These are phyloP conservation scores for Acomys russatus DNA, from an alignment of 2,797 vertebrate genomes.

Conservation along the genomic window DNA sequence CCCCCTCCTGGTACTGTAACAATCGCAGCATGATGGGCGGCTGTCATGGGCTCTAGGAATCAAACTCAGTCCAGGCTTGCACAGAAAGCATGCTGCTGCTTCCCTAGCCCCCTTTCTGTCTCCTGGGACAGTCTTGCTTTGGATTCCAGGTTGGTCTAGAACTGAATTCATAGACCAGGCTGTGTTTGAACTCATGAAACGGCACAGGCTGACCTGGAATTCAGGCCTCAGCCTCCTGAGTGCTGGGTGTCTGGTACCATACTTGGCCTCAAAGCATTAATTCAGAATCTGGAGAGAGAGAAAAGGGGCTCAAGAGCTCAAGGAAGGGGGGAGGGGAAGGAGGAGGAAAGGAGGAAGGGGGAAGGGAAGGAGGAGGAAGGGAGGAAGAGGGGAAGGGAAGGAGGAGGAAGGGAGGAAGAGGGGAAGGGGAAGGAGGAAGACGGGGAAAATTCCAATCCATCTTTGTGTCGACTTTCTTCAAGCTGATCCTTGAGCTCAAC, in stretches of 20 bases:
- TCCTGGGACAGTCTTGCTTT: not conserved
- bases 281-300: not conserved
- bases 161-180: not conserved
- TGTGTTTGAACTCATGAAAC: not conserved
- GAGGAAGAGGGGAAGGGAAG: too few species aligned
- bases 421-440: too few species aligned
- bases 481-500: not conserved
- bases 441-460: not conserved
- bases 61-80: not conserved
- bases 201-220: not conserved
- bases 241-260: not conserved
- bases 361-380: not conserved
- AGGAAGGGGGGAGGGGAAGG: too few species aligned
- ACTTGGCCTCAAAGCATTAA: not conserved
- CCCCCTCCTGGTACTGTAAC: not conserved
- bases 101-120: not conserved
- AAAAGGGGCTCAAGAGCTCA: not conserved
- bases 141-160: not conserved
- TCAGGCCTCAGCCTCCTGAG: not conserved
- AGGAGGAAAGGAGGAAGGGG: not conserved
- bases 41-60: not conserved
- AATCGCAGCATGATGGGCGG: not conserved
- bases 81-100: not conserved
- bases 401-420: too few species aligned
- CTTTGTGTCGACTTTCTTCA: not conserved